These are phyloP conservation scores for Harpalus rubripes DNA, from an alignment of 2,888 invertebrate genomes.

Conservation along the genomic window DNA sequence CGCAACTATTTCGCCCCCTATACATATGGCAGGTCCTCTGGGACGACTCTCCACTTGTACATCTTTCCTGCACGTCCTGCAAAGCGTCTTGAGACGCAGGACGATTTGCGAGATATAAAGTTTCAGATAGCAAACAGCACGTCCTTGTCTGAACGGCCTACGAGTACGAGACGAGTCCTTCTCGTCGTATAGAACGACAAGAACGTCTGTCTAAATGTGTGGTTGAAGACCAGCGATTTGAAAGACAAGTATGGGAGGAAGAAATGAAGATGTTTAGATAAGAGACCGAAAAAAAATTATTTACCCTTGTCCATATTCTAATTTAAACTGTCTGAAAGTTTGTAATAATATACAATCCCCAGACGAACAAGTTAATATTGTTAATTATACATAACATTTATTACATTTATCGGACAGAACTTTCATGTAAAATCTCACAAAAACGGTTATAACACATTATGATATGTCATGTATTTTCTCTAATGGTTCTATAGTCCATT, in stretches of 20 bases:
- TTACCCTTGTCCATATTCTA: too few species aligned
- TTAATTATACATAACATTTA: too few species aligned
- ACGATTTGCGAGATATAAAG: conserved; percentile 5
- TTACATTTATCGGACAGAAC: too few species aligned
- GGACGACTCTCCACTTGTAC: not conserved
- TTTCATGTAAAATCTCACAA: too few species aligned
- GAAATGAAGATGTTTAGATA: not conserved
- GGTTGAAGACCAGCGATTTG: not conserved
- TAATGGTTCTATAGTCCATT: too few species aligned
- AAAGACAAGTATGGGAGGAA: not conserved
- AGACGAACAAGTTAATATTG: too few species aligned
- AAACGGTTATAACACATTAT: too few species aligned
- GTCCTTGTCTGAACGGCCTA: not conserved
- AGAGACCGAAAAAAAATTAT: not conserved
- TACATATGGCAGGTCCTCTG: not conserved
- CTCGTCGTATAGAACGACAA: too few species aligned
- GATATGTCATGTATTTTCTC: too few species aligned
- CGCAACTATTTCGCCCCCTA: not conserved
- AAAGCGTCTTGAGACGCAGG: not conserved
- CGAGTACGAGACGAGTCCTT: too few species aligned
- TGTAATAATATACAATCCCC: too few species aligned
- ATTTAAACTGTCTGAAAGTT: too few species aligned
- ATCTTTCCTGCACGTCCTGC: not conserved
- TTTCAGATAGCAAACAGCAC: conserved; percentile 2
- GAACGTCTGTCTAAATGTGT: not conserved